Conservation (phyloP, 2,888 invertebrate genomes). For the Esperia sulphurella region DNA sequence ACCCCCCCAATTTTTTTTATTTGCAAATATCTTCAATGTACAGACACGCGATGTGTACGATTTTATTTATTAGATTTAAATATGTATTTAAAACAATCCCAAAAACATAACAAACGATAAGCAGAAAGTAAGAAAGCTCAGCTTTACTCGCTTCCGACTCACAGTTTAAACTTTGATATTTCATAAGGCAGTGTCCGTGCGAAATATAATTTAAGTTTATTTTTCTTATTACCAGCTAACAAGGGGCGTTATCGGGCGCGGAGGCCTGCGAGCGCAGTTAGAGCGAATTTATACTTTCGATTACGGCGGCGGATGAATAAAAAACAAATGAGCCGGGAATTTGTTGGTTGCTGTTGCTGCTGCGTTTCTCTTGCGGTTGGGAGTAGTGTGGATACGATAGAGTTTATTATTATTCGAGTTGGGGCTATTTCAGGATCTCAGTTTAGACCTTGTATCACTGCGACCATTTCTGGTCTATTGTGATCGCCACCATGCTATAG, state of each 20-base stretch:
- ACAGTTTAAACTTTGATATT: constrained; percentile 59
- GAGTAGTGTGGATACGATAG: constrained; percentile 11
- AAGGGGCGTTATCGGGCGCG: constrained; percentile 64
- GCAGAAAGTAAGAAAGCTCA: not conserved
- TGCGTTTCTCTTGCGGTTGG: constrained; percentile 34
- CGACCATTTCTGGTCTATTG: no score
- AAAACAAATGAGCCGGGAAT: constrained; percentile 77
- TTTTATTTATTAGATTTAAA: no score
- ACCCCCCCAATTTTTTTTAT: no score
- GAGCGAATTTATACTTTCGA: constrained; percentile 77
- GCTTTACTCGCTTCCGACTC: constrained; percentile 13
- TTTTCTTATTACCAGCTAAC: constrained; percentile 73
- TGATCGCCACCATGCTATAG: no score
- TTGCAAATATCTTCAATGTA: no score
- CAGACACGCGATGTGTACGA: no score
- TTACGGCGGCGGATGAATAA: constrained; percentile 73
- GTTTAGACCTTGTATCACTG: no score
- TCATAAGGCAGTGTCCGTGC: constrained; percentile 47
- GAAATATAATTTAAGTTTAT: constrained; percentile 69
- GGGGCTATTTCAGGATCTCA: no score
- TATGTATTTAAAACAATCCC: constrained; percentile 24
- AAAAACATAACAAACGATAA: not conserved
- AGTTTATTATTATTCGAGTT: no score
- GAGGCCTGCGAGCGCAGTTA: constrained; percentile 57
- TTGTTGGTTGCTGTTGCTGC: constrained; percentile 59